A percentile compares a stretch with the other conserved stretches of the same genome.
Conservation (phyloP, 2,797 vertebrate genomes). For the Gymnoscopelus microlampas region DNA sequence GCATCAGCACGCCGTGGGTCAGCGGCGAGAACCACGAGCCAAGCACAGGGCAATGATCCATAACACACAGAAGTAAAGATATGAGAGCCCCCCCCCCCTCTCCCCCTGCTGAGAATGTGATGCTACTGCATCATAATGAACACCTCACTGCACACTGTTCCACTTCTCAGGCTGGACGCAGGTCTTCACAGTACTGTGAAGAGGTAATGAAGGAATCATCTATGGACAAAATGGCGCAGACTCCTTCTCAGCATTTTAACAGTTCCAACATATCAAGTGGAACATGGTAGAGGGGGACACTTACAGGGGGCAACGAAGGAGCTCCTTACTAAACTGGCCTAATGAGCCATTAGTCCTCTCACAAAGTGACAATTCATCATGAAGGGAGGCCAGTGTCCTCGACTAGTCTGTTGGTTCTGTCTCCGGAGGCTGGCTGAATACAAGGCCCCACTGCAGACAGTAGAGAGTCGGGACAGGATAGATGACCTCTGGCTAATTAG, state of each 20-base stretch:
- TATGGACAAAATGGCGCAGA: too few species aligned
- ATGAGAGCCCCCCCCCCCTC: not conserved
- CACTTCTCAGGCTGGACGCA: too few species aligned
- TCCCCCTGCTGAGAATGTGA: too few species aligned
- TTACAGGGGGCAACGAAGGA: not conserved
- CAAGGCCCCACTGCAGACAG: not conserved
- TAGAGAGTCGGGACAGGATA: conserved; percentile 14
- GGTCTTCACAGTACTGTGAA: too few species aligned
- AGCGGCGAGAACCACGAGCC: not conserved
- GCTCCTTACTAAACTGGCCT: conserved; percentile 5
- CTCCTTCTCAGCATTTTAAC: too few species aligned
- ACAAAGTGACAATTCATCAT: conserved; percentile 17
- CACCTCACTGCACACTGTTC: too few species aligned
- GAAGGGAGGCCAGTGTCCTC: not conserved
- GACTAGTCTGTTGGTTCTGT: not conserved
- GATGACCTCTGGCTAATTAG: conserved; percentile 32
- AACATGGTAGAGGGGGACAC: not conserved
- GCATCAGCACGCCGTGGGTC: not conserved
- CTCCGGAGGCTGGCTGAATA: not conserved
- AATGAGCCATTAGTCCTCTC: conserved; percentile 31
- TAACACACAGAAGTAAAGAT: not conserved
- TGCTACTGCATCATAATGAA: too few species aligned
- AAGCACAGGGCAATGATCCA: not conserved
- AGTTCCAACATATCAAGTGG: not conserved
- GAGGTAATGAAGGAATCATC: too few species aligned